phyloP scores from a whole-genome alignment of 2,888 invertebrate genomes.

The Pristionchus maxplancki region DNA sequence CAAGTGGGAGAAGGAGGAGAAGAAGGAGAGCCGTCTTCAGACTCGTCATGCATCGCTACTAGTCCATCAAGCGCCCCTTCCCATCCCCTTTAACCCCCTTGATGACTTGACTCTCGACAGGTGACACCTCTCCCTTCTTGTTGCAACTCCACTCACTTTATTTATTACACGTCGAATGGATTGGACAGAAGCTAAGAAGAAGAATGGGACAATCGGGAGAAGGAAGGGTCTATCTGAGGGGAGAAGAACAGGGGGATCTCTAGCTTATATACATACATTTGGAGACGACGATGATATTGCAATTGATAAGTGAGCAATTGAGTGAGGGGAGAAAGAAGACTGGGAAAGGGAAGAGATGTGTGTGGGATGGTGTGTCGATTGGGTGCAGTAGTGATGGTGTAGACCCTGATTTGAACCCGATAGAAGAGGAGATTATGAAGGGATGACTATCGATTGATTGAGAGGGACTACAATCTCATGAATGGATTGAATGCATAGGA shows the following conservation, averaged over 20 bases:
- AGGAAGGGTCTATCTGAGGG: background rate
- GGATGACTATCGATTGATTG: conserved; percentile 33
- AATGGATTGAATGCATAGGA: conserved; percentile 10
- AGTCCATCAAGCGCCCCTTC: background rate
- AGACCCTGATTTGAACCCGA: conserved; percentile 37
- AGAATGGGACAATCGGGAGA: background rate
- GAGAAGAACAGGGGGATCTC: background rate
- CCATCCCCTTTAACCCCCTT: background rate
- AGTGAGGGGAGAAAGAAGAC: background rate
- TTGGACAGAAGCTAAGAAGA: background rate
- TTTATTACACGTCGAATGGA: conserved; percentile 39
- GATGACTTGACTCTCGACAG: conserved; percentile 22
- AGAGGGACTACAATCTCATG: background rate
- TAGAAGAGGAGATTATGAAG: conserved; percentile 18
- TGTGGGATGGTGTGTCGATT: conserved; percentile 4
- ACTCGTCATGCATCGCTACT: background rate
- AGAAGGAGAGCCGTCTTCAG: background rate
- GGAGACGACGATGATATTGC: conserved; percentile 26
- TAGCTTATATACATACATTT: conserved; percentile 44
- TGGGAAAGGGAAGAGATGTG: background rate
- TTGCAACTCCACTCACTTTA: conserved; percentile 24
- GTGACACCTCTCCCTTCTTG: conserved; percentile 6
- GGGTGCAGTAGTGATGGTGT: conserved; percentile 25
- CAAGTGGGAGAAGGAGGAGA: background rate
- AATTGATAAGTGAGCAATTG: conserved; percentile 10